Evolutionary conservation across 1,140 invertebrate genomes (phyloP).

Genomic region (Drosophila obscura): DNA sequence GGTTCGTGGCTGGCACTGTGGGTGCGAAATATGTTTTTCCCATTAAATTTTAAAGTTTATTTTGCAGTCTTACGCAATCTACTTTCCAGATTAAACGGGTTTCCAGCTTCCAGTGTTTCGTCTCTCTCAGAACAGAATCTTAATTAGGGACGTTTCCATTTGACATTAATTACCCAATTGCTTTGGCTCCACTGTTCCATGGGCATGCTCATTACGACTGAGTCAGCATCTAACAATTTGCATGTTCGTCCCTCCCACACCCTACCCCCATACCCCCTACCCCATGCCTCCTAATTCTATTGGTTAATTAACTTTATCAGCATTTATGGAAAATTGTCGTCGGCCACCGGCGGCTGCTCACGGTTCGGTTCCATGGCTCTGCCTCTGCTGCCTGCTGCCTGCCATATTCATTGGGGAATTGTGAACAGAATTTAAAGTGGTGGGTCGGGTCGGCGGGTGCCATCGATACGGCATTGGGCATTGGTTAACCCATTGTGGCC

Average conservation of each 20-base stretch:
- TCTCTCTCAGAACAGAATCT: neutral
- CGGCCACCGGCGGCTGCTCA: constrained; percentile 1
- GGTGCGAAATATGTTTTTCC: no score
- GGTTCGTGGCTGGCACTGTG: no score
- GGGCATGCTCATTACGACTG: constrained; percentile 56
- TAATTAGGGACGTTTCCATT: constrained; percentile 7
- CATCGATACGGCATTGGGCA: constrained; percentile 21
- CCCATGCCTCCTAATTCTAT: constrained; percentile 25
- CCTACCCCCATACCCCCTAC: no score
- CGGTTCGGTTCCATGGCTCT: constrained; percentile 15
- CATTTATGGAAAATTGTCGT: constrained; percentile 47
- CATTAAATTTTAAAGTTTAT: no score
- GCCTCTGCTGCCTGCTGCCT: neutral
- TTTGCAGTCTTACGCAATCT: no score
- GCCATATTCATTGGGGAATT: constrained; percentile 35
- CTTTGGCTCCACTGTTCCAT: constrained; percentile 40
- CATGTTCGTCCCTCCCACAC: constrained; percentile 19
- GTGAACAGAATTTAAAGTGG: constrained; percentile 65
- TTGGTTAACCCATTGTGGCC: neutral
- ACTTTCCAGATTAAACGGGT: neutral
- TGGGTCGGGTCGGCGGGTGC: constrained; percentile 6
- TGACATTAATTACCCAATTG: constrained; percentile 18
- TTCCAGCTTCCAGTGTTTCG: neutral
- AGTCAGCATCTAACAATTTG: constrained; percentile 75
- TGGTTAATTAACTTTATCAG: constrained; percentile 78